Conservation (phyloP, 2,113 vertebrate species). For the Lasiurus borealis region DNA sequence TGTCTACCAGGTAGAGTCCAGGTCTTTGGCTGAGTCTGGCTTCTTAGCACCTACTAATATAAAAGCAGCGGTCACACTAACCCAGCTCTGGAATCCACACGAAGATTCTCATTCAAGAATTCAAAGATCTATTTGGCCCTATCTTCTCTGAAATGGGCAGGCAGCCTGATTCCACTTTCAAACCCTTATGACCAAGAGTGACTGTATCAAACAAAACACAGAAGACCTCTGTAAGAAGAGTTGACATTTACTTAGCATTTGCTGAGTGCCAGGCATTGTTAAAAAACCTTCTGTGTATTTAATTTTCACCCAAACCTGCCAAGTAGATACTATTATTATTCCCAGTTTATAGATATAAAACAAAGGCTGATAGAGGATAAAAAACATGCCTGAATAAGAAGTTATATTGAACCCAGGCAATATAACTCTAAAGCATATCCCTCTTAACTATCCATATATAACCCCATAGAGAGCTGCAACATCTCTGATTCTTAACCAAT, state of each 20-base stretch:
- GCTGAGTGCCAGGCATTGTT: not conserved
- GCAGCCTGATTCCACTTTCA: not conserved
- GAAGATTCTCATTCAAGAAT: not conserved
- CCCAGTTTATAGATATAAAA: not conserved
- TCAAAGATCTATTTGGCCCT: not conserved
- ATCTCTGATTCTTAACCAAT: not conserved
- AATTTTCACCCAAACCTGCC: not conserved
- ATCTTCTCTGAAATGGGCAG: conserved; percentile 12
- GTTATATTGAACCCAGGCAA: not conserved
- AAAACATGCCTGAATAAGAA: too few relatives aligned
- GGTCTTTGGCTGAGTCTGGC: not conserved
- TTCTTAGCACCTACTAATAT: not conserved
- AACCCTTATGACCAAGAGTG: not conserved
- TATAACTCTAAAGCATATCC: not conserved
- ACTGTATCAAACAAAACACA: too few relatives aligned
- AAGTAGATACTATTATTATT: not conserved
- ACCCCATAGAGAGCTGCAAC: not conserved
- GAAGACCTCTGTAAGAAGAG: not conserved
- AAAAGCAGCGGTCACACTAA: not conserved
- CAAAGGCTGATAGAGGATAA: not conserved
- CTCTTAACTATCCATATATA: not conserved
- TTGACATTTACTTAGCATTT: not conserved
- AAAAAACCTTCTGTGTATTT: not conserved
- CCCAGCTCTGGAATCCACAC: not conserved
- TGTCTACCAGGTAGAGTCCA: not conserved